A percentile compares a stretch with the other conserved stretches of the same genome.
phyloP scores from a whole-genome alignment of 2,888 invertebrate genomes.

The Colletes collaris region DNA sequence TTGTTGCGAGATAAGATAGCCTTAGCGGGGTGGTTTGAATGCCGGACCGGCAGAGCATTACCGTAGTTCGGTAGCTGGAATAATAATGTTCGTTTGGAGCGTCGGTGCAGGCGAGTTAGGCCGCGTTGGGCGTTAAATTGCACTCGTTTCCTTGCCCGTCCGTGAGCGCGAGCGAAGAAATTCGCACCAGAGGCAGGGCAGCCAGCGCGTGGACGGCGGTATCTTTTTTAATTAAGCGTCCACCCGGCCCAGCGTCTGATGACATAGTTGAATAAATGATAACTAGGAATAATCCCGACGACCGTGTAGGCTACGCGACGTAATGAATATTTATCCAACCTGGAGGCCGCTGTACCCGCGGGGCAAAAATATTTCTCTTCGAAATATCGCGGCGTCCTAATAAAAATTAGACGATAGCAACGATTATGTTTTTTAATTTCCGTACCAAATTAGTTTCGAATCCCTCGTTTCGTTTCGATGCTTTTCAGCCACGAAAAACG shows the following conservation, averaged over 20 bases:
- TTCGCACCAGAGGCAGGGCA: constrained; percentile 18
- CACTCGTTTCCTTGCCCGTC: constrained; percentile 20
- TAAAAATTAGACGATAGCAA: too few species aligned
- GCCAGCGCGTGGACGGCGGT: constrained; percentile 16
- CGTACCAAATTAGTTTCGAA: too few species aligned
- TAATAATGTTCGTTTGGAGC: constrained; percentile 49
- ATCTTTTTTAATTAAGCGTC: constrained; percentile 67
- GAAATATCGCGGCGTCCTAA: too few species aligned
- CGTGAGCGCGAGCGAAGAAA: constrained; percentile 41
- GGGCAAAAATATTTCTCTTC: constrained; percentile 13
- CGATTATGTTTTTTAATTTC: too few species aligned
- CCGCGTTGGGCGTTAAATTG: constrained; percentile 47
- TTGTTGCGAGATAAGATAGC: constrained; percentile 19
- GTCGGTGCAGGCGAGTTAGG: constrained; percentile 25
- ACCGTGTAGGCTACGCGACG: constrained; percentile 20
- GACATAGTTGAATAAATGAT: constrained; percentile 66
- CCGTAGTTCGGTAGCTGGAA: constrained; percentile 51
- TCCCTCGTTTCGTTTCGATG: too few species aligned
- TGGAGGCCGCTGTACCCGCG: background rate
- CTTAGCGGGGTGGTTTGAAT: constrained; percentile 37
- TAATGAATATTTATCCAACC: constrained; percentile 48
- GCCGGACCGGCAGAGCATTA: constrained; percentile 36
- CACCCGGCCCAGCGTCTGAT: constrained; percentile 36
- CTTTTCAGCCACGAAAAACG: too few species aligned
- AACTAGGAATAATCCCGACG: constrained; percentile 54